Evolutionary conservation across 92 coral and sea anemone species (phyloP).

Genomic region (Phenganax stokvisi): DNA sequence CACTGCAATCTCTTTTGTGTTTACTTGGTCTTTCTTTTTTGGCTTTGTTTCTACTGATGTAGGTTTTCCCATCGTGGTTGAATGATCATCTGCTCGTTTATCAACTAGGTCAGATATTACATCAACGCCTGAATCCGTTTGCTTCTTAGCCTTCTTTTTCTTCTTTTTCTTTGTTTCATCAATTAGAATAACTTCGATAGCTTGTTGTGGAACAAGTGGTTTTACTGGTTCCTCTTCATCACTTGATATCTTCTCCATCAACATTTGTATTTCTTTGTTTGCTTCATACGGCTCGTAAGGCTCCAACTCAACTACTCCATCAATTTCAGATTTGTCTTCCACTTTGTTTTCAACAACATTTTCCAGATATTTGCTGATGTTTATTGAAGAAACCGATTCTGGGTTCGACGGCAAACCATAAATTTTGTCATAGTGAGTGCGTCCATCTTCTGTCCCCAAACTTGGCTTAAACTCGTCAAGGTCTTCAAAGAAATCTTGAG

Average conservation of each 20-base stretch:
- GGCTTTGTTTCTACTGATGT: not conserved
- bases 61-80: not conserved
- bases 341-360: not conserved
- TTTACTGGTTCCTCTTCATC: conserved; percentile 16
- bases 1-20: conserved; percentile 24
- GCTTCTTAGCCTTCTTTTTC: conserved; percentile 18
- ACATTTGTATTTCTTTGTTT: conserved; percentile 27
- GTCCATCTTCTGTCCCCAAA: not conserved
- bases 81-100: not conserved
- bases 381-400: not conserved
- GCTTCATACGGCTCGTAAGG: conserved; percentile 20
- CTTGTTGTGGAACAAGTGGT: conserved; percentile 3
- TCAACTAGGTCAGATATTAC: not conserved
- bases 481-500: not conserved
- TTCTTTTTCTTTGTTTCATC: conserved; percentile 35
- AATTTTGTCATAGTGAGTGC: not conserved
- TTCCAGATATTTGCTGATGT: conserved; percentile 4
- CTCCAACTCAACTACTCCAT: not conserved
- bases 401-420: not conserved
- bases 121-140: not conserved
- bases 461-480: not conserved
- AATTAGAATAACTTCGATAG: conserved; percentile 11
- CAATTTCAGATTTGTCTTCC: not conserved
- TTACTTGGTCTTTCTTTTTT: not conserved
- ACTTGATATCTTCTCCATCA: conserved; percentile 13